Conservation (phyloP, 2,797 vertebrate genomes). For the Orestias chungarensis region DNA sequence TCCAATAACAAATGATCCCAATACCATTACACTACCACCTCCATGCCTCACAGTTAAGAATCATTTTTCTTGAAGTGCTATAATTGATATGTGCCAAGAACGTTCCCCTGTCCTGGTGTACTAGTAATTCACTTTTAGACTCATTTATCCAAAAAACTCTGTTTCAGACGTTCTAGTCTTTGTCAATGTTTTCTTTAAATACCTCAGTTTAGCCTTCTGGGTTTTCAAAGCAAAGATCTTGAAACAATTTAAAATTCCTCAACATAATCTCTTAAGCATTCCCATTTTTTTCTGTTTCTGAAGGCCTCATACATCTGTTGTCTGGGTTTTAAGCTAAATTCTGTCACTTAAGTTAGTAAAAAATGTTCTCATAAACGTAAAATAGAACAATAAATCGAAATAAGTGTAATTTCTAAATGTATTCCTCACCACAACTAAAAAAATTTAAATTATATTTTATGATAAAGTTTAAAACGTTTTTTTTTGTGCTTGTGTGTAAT, state of each 20-base stretch:
- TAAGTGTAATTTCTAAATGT: not conserved
- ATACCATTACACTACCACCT: not conserved
- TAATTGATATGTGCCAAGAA: not conserved
- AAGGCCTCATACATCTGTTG: not conserved
- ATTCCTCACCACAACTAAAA: not conserved
- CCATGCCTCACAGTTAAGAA: not conserved
- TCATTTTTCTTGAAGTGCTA: not conserved
- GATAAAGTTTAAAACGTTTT: not conserved
- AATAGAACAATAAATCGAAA: too few species aligned
- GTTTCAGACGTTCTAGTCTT: not conserved
- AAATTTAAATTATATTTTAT: not conserved
- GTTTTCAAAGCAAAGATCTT: conserved; percentile 1
- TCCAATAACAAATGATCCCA: not conserved
- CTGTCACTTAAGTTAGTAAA: too few species aligned
- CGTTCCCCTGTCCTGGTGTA: not conserved
- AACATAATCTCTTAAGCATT: too few species aligned
- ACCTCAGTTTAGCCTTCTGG: not conserved
- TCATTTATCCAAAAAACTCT: too few species aligned
- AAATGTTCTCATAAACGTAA: too few species aligned
- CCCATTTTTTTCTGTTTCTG: not conserved
- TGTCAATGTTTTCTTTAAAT: not conserved
- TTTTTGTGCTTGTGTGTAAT: not conserved
- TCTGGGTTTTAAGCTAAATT: too few species aligned
- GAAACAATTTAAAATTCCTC: not conserved
- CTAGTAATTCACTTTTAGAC: too few species aligned